Base-by-base conservation (phyloP, 2,888 invertebrate genomes). In the Andrena haemorrhoa region DNA sequence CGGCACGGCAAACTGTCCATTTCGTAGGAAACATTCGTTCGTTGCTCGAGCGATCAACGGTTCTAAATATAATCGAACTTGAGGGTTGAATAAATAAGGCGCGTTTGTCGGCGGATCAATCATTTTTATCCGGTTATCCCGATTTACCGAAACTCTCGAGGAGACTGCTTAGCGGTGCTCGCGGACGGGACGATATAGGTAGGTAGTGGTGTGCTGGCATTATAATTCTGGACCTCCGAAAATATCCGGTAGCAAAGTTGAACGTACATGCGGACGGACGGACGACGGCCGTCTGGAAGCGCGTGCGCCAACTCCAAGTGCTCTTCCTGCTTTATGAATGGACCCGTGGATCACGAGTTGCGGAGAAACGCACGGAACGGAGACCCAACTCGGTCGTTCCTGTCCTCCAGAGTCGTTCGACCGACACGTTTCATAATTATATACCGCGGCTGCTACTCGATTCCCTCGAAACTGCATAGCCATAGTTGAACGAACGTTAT, bases 91-190 rank as follows among this genome's bases (percentile, higher is more conserved):
- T 90, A 90, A 90, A 89, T 87, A 84, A 88, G 79, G 49, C 82
- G 76, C 84, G 87, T 86, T 87, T 85, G 90, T 90, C 86, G 82
- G 86, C 86, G 83, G 88, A 92, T 92, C 90, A 88, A 91, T 92
- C 91, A 91, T 89, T 88, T 86, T 77, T 69, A 76, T 79, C 76
- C 73, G 51, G 73, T 88, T 77, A 78, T 86, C 72, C 53, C 61
- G 65, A 53, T 80, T 63, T 71, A 60, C 29, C 53, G 69, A 58
- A 56, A 68, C 64, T 64, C 68, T 41, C 71, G 74, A 20, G 61
- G 61, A 76, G 56, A 64, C 47, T 78, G 4, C 41, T 16, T 5
- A 68, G 77, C 8, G 68, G 31, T 56, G 74, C 64, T 61, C 61
- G 58, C 81, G 81, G 33, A 65, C 49, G 70, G 66, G 63, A 60